These are phyloP conservation scores for Rhizomys pruinosus DNA, from an alignment of 2,113 vertebrate species.

Conservation along the genomic window DNA sequence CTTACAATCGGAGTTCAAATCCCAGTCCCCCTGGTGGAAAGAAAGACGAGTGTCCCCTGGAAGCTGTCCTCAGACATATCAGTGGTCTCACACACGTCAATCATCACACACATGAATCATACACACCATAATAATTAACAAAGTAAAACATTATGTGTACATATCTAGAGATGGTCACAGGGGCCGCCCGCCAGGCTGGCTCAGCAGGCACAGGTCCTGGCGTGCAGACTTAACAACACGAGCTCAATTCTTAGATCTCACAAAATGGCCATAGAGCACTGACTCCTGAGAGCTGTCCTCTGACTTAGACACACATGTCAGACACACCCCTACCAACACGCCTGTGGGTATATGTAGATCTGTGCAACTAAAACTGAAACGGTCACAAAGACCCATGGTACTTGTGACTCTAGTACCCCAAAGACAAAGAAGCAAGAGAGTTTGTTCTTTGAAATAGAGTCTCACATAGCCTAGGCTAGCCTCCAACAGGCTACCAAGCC, in stretches of 20 bases:
- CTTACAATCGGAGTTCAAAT: no score
- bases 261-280: no score
- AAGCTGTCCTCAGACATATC: background rate
- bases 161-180: background rate
- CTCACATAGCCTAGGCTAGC: background rate
- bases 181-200: background rate
- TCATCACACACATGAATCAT: no score
- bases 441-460: background rate
- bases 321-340: background rate
- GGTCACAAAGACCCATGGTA: background rate
- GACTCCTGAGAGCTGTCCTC: background rate
- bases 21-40: background rate
- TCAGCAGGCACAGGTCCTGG: accelerated
- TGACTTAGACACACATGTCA: background rate
- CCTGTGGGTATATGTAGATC: background rate
- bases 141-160: background rate
- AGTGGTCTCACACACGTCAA: no score
- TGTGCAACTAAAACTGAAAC: background rate
- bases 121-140: background rate
- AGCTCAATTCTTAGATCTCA: background rate
- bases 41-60: background rate
- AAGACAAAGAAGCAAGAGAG: no score
- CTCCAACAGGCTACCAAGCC: background rate
- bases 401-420: background rate
- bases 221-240: background rate